Conservation (phyloP, 1,140 invertebrate species). For the Solenopsis fugax region DNA sequence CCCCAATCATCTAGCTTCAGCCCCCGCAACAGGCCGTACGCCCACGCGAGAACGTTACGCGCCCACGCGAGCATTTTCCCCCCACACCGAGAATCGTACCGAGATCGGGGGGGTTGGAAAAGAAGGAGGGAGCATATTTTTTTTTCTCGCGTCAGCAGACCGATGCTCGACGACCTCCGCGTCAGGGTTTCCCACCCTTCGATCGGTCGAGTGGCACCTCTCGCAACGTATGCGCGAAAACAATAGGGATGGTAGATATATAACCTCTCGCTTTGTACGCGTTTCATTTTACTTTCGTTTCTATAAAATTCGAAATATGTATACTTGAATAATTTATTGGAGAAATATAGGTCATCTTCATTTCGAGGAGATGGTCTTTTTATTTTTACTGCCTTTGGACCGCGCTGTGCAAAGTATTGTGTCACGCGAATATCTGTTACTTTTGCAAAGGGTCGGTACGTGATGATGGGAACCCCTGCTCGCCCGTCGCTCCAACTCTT, state of each 20-base stretch:
- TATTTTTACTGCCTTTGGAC: not conserved
- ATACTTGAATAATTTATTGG: not conserved
- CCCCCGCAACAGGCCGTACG: constrained; percentile 70
- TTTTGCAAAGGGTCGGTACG: not conserved
- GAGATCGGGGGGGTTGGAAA: not conserved
- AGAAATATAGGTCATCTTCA: not conserved
- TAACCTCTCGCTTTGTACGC: not conserved
- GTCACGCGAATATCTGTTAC: not conserved
- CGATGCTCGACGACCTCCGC: constrained; percentile 6
- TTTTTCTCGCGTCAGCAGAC: not conserved
- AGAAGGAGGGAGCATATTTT: constrained; percentile 12
- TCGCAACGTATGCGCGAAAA: not conserved
- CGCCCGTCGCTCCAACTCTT: not conserved
- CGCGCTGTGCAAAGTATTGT: not conserved
- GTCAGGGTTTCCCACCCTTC: constrained; percentile 4
- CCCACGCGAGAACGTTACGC: constrained; percentile 55
- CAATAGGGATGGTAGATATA: constrained; percentile 9
- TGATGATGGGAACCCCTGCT: not conserved
- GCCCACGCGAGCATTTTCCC: constrained; percentile 42
- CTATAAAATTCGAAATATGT: not conserved
- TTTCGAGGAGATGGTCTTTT: not conserved
- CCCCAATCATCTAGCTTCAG: constrained; percentile 57
- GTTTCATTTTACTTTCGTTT: not conserved
- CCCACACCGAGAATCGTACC: constrained; percentile 2
- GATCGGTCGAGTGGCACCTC: not conserved